Conservation (phyloP, 2,888 invertebrate genomes). For the Drosophila quasianomalipes region DNA sequence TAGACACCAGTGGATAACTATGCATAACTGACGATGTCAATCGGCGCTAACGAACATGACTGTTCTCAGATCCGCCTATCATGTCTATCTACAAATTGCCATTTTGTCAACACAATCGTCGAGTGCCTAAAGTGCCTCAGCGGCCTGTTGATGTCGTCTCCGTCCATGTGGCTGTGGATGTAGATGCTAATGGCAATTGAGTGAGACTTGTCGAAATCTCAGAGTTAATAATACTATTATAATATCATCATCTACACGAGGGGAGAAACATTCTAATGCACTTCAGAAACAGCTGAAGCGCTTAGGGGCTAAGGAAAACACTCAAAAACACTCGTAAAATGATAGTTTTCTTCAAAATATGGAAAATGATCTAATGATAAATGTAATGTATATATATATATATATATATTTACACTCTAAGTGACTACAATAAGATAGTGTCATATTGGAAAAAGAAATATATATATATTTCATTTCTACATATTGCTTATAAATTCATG, state of each 20-base stretch:
- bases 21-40: conserved; percentile 25
- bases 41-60: conserved; percentile 54
- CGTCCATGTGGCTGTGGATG: not conserved
- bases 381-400: not conserved
- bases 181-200: conserved; percentile 27
- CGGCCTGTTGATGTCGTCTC: conserved; percentile 12
- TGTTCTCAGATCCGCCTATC: conserved; percentile 17
- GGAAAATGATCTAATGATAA: not conserved
- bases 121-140: conserved; percentile 9
- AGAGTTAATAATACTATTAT: conserved; percentile 16
- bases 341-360: not conserved
- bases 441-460: no score
- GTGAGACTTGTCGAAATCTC: conserved; percentile 13
- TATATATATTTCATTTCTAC: not conserved
- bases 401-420: not conserved
- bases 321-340: not conserved
- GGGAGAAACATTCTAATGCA: not conserved
- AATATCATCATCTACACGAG: conserved; percentile 13
- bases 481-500: not conserved
- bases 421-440: no score
- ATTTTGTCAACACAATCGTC: conserved; percentile 30
- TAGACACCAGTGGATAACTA: conserved; percentile 17
- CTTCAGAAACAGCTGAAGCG: not conserved
- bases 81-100: conserved; percentile 24
- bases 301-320: not conserved